Base-by-base conservation (phyloP, 2,888 invertebrate genomes). In the Agapetus fuscipes region DNA sequence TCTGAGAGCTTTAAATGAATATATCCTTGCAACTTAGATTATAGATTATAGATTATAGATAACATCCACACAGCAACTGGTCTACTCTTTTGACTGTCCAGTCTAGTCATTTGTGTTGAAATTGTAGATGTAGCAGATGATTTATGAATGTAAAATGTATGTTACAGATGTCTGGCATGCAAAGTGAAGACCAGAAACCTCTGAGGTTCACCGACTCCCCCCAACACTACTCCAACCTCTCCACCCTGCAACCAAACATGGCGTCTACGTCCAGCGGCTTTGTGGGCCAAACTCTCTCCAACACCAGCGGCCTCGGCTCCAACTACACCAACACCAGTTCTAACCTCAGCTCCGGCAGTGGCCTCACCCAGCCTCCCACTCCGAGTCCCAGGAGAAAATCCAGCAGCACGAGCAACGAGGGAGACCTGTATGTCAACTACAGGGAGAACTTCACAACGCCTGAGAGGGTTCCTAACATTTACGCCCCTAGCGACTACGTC, bases 171-270 rank as follows among this genome's bases (percentile, higher is more conserved):
- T 20, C 33, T 12, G 39, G 30, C 26, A 17, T 38, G 6, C 72
- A 71, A 53, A 56, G 66, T 12, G 72, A 72, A 35, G 76, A 76
- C 46, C 71, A 71, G 50, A 76, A 79, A 51, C 80, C 83, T 1
- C 61, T 83, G 33, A 66, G 83, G 38, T 83, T 83, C 60, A 80
- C 83, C 1, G 83, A 86, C 58, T 81, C 82, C 2, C 83, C 80
- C 10, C 80, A 78, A 41, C 82, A 80, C 53, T 79, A 79, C 58
- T 69, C 71, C 3, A 69, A 64, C 38, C 58, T 67, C 3, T 71
- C 67, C 30, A 44, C 44, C 11, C 61, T 53, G 55, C 72, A 52
- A 58, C 51, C 52, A 14, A 41, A 41, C 36, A 46, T 45, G 25
- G 62, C 46, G 1, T 66, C 71, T 0, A 66, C 69, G 0, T 67